Evolutionary conservation across 92 coral and sea anemone species (phyloP), one percentile per base, ranked within the genome.

Genomic region (Blastomussa wellsi): DNA sequence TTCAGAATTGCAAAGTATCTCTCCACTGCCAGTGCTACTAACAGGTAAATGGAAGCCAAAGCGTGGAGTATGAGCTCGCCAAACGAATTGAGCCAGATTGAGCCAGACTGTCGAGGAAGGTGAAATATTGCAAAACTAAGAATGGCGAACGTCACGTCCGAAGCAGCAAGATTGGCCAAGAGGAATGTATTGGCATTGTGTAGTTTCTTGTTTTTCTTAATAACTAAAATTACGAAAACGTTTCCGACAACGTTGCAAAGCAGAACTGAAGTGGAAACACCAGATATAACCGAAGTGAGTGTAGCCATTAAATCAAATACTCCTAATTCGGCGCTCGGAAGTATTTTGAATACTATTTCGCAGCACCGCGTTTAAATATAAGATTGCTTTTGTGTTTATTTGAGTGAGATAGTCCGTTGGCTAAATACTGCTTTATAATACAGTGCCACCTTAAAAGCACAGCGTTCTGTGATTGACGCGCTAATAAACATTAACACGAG

Each of bases 1-100:
- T 83, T 83, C 42, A 83, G 60, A 74, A 83, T 83, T 31, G 87
- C 87, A 8, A 74, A 83, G 49, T 83, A 74, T 20, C 87, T 74
- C 32, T 83, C 87, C 80, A 83, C 72, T 17, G 87, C 87, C 31
- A 83, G 13, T 32, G 80, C 73, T 16, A 47, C 80, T 31, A 73
- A 64, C 1, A 60, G 28, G 73, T 74, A 73, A 22, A 83, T 31
- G 3, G 87, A 83, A 64, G 49, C 73, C 72, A 75, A 17, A 7
- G 80, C 87, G 19, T 74, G 51, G 7, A 83, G 10, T n/a, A 74
- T 31, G n/a, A 36, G 33, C 0, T 82, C 67, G 10, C 47, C 24
- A 16, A 51, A 37, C 44, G 22, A 24, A 48, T 66, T 44, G 12
- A 44, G 0, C 49, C 65, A 57, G 24, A 24, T 24, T 57, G 65